These are phyloP conservation scores for Andricus quercusramuli DNA, from an alignment of 2,888 invertebrate genomes.

Conservation along the genomic window DNA sequence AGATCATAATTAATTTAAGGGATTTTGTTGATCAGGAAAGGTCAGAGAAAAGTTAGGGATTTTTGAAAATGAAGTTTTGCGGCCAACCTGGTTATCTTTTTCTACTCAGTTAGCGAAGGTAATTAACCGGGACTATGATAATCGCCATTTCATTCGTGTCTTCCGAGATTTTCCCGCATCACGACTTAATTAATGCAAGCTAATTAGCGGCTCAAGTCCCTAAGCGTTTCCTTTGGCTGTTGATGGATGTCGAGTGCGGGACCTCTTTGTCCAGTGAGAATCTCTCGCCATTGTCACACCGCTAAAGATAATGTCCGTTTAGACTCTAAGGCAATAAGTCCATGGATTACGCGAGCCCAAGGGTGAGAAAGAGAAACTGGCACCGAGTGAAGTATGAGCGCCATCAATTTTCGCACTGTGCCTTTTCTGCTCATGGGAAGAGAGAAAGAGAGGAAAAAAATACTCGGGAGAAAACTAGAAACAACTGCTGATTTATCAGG, in stretches of 20 bases:
- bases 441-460: constrained; percentile 30
- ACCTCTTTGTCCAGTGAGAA: constrained; percentile 38
- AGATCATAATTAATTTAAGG: no score
- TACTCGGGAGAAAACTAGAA: constrained; percentile 47
- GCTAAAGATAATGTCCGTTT: constrained; percentile 55
- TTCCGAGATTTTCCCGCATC: neutral
- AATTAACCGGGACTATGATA: constrained; percentile 21
- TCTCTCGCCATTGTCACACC: constrained; percentile 44
- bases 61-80: no score
- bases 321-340: constrained; percentile 67
- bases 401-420: constrained; percentile 68
- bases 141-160: constrained; percentile 10
- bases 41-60: no score
- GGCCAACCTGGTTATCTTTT: neutral
- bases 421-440: constrained; percentile 35
- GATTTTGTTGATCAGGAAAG: no score
- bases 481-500: constrained; percentile 54
- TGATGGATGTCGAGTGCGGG: constrained; percentile 45
- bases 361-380: constrained; percentile 57
- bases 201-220: constrained; percentile 50
- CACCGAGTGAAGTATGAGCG: constrained; percentile 68
- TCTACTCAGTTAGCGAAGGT: neutral
- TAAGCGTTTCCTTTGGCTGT: constrained; percentile 42
- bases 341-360: constrained; percentile 68
- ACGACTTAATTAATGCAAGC: constrained; percentile 49